Evolutionary conservation across 2,113 vertebrate genomes (phyloP).

Genomic region (Rhodinocichla rosea): DNA sequence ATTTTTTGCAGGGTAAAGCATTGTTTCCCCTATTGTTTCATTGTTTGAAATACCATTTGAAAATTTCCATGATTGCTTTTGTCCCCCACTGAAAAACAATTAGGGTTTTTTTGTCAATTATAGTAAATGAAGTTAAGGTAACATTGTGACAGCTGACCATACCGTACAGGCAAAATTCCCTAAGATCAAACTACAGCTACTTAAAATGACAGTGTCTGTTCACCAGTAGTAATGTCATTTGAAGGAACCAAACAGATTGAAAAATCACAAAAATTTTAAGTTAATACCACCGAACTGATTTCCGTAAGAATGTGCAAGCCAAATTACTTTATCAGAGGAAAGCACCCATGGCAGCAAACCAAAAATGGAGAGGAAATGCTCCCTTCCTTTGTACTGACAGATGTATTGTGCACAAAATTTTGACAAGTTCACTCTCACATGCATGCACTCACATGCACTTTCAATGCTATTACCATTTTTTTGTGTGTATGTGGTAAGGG

Average conservation of each 20-base stretch:
- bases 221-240: not conserved
- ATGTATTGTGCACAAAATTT: conserved; percentile 24
- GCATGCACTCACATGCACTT: not conserved
- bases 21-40: not conserved
- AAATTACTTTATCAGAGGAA: not conserved
- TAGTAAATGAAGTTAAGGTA: not conserved
- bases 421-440: conserved; percentile 26
- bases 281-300: not conserved
- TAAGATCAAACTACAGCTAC: not conserved
- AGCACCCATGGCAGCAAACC: not conserved
- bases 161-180: not conserved
- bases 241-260: not conserved
- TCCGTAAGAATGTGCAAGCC: not conserved
- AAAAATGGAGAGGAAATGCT: conserved; percentile 8
- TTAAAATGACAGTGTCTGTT: not conserved
- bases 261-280: not conserved
- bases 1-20: not conserved
- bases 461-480: conserved; percentile 1
- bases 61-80: not conserved
- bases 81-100: not conserved
- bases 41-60: not conserved
- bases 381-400: conserved; percentile 1
- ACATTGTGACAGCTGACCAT: not conserved
- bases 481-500: not conserved
- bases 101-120: not conserved